Percentiles rank a stretch among this genome's conserved stretches.
These are phyloP conservation scores for Brenthis daphne DNA, from an alignment of 2,888 invertebrate species.

Conservation along the genomic window DNA sequence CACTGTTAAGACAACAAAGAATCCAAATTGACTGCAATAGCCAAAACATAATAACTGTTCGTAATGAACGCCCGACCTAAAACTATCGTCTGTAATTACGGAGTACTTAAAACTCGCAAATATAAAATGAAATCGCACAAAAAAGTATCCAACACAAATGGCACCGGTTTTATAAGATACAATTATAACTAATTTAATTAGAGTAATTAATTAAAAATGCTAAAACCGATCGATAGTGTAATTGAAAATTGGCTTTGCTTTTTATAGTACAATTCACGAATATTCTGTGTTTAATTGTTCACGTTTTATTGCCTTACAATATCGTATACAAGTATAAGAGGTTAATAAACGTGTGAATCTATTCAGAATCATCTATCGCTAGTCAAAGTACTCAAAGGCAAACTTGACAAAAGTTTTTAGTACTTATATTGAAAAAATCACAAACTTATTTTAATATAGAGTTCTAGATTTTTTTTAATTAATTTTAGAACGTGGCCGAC, in stretches of 20 bases:
- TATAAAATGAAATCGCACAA: conserved; percentile 29
- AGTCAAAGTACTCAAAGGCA: not conserved
- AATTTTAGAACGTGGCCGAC: conserved; percentile 29
- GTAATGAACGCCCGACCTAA: conserved; percentile 6
- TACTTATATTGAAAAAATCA: conserved; percentile 2
- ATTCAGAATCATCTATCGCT: not conserved
- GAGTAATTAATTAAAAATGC: conserved; percentile 31
- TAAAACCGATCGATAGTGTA: conserved; percentile 28
- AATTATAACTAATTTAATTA: conserved; percentile 29
- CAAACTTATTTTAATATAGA: conserved; percentile 15
- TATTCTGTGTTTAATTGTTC: conserved; percentile 26
- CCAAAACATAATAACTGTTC: not conserved
- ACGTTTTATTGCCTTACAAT: conserved; percentile 23
- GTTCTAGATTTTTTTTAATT: conserved; percentile 18
- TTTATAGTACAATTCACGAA: conserved; percentile 23
- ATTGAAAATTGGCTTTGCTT: conserved; percentile 29
- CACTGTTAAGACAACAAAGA: conserved; percentile 15
- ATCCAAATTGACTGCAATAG: not conserved
- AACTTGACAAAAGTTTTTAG: conserved; percentile 2
- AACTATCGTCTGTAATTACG: conserved; percentile 19
- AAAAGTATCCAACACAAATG: conserved; percentile 15
- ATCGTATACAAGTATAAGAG: conserved; percentile 3
- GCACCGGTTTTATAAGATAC: conserved; percentile 25
- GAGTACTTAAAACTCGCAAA: conserved; percentile 18
- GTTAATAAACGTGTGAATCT: conserved; percentile 15